Conservation (phyloP, 2,113 vertebrate genomes). For the Mustelus asterias region DNA sequence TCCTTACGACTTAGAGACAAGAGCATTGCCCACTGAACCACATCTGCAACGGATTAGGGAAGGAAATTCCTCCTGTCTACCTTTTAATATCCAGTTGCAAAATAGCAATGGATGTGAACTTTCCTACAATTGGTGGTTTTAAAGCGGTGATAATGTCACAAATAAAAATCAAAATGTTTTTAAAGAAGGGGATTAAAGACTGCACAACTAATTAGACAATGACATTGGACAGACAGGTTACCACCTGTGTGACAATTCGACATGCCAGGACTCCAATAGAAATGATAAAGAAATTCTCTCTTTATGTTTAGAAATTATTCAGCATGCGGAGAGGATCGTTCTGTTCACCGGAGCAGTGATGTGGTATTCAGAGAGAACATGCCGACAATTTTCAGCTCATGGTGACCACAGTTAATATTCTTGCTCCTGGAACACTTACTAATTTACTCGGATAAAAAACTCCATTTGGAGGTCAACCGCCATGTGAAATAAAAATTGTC, state of each 20-base stretch:
- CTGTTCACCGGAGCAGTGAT: not conserved
- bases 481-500: not conserved
- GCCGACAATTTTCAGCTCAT: not conserved
- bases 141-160: not conserved
- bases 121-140: not conserved
- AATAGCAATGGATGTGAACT: not conserved
- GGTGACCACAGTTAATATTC: not conserved
- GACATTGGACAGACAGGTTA: not conserved
- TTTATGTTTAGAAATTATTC: not conserved
- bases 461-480: not conserved
- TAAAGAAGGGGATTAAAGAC: not conserved
- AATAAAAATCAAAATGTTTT: not conserved
- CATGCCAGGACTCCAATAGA: not conserved
- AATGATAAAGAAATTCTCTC: not conserved
- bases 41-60: too few relatives aligned
- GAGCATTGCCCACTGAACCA: too few relatives aligned
- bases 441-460: not conserved
- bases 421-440: not conserved
- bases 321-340: not conserved
- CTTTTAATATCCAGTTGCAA: too few relatives aligned
- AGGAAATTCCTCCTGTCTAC: too few relatives aligned
- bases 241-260: not conserved
- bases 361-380: not conserved
- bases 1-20: too few relatives aligned
- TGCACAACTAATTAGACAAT: not conserved